Evolutionary conservation across 2,888 invertebrate genomes (phyloP), one percentile per base, ranked within the genome.

Genomic region (Laspeyria flexula): DNA sequence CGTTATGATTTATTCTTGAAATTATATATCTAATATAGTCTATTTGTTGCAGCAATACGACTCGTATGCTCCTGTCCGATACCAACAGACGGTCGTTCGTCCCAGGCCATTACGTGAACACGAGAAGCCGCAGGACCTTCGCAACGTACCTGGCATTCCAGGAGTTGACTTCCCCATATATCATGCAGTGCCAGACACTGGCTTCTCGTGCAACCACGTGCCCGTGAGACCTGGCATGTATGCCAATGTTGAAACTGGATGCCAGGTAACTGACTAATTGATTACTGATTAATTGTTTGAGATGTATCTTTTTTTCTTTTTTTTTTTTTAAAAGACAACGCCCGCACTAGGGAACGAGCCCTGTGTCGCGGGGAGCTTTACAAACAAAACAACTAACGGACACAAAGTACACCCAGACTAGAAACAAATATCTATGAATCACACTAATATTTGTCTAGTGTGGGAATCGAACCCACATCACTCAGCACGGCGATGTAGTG

Each of bases 231-330:
- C 97, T 1, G 97, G 97, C 65, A 97, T 97, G 95, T 97, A 97
- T 80, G 97, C 97, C n/a, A 97, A 97, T 77, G 95, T 96, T 0
- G 97, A 97, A 83, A 95, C 97, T 60, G 96, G 96, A 47, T 97
- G 97, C 69, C 97, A 97, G 94, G 96, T 70, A 52, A 51, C 3
- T 7, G 5, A 5, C 5, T 5, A 25, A 25, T 25, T 18, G 5
- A 25, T 25, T 25, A 25, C 5, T 3, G 2, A 21, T 21, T 21
- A 21, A 21, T 5, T 21, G n/a, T n/a, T n/a, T n/a, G n/a, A n/a
- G n/a, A n/a, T n/a, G n/a, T n/a, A n/a, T n/a, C n/a, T n/a, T n/a
- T n/a, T n/a, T n/a, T n/a, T n/a, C n/a, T n/a, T n/a, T n/a, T n/a
- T n/a, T n/a, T n/a, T n/a, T n/a, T n/a, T n/a, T n/a, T n/a, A n/a